A percentile compares a stretch with the other conserved stretches of the same genome.
These are phyloP conservation scores for Sphaeridia pumilis DNA, from an alignment of 2,888 invertebrate genomes.

Conservation along the genomic window DNA sequence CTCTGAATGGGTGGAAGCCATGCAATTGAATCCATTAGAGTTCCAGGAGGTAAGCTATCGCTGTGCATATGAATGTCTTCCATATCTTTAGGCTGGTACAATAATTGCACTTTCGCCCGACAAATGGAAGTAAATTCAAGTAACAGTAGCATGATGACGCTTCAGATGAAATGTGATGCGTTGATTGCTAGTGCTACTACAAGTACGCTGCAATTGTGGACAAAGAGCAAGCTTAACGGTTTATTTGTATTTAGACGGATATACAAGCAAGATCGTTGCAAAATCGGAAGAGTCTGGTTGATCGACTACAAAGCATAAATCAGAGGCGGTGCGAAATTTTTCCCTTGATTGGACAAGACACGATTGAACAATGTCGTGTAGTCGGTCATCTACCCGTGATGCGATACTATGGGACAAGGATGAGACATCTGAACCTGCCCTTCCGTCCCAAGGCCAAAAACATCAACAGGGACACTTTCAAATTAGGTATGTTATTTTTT, in stretches of 20 bases:
- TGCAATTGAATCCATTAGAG: conserved; percentile 18
- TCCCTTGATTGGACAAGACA: conserved; percentile 14
- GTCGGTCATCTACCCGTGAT: conserved; percentile 16
- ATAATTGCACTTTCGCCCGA: conserved; percentile 1
- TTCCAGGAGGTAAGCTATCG: conserved; percentile 23
- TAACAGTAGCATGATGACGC: not conserved
- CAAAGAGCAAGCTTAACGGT: not conserved
- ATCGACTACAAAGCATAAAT: conserved; percentile 24
- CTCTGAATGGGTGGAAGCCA: conserved; percentile 6
- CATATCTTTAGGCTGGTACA: conserved; percentile 1
- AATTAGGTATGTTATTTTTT: conserved; percentile 7
- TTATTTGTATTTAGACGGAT: conserved; percentile 17
- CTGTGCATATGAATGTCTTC: not conserved
- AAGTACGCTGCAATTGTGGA: not conserved
- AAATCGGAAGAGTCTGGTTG: conserved; percentile 21
- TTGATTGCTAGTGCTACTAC: not conserved
- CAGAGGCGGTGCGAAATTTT: conserved; percentile 20
- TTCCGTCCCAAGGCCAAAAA: conserved; percentile 3
- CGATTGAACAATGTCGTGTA: conserved; percentile 19
- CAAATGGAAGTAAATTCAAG: conserved; percentile 4
- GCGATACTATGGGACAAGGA: conserved; percentile 12
- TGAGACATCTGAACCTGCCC: conserved; percentile 6
- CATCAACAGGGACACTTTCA: conserved; percentile 16
- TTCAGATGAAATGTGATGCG: not conserved
- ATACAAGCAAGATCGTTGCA: conserved; percentile 21